Evolutionary conservation across 2,797 vertebrate species (phyloP).

Genomic region (Ctenopoma multispine): DNA sequence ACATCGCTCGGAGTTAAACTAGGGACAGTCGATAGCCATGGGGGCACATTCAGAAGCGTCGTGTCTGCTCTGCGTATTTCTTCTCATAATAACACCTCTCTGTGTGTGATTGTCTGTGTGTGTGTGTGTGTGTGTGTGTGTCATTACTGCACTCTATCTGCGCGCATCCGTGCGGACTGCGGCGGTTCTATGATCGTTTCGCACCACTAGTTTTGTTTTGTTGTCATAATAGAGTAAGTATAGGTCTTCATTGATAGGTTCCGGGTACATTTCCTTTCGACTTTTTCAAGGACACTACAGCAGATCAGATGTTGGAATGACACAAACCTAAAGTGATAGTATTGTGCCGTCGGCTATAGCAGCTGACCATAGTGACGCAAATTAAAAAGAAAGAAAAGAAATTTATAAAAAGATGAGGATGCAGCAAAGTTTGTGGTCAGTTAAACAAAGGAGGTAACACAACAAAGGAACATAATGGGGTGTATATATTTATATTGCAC

Average conservation of each 20-base stretch:
- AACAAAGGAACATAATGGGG: background rate
- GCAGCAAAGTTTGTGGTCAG: background rate
- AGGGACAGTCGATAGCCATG: conserved; percentile 49
- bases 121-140: background rate
- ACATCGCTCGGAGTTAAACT: conserved; percentile 72
- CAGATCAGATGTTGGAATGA: background rate
- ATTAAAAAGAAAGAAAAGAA: too few species aligned
- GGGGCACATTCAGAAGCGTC: conserved; percentile 18
- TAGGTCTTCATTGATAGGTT: background rate
- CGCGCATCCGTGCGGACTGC: conserved; percentile 31
- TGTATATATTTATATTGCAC: background rate
- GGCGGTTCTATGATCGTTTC: background rate
- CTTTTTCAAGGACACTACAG: conserved; percentile 25
- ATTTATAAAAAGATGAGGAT: background rate
- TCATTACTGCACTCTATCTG: conserved; percentile 18
- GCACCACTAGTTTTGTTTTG: conserved; percentile 5
- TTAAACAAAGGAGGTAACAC: background rate
- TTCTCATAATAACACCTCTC: conserved; percentile 1
- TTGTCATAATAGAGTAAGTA: background rate
- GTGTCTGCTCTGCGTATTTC: conserved; percentile 29
- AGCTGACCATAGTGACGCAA: background rate
- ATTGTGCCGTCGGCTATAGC: background rate
- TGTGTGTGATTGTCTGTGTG: too few species aligned
- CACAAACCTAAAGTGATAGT: background rate
- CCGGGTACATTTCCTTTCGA: background rate